Evolutionary conservation across 2,888 invertebrate genomes (phyloP).

Genomic region (Epinotia nisella): DNA sequence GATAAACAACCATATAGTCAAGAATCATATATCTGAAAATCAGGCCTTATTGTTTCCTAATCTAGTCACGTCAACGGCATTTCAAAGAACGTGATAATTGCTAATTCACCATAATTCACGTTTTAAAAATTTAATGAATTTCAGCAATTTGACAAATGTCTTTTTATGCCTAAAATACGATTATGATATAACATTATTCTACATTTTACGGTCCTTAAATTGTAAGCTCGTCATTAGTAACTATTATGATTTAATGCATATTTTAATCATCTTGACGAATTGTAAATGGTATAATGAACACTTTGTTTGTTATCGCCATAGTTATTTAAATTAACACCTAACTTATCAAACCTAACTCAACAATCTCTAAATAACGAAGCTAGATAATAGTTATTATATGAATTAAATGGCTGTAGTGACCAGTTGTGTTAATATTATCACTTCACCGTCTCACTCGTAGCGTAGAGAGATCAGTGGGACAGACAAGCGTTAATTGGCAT

Average conservation of each 20-base stretch:
- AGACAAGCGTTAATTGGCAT: conserved; percentile 56
- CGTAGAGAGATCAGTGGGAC: conserved; percentile 53
- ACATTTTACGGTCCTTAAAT: neutral
- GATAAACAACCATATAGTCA: too few relatives aligned
- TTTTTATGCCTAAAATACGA: neutral
- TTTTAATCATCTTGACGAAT: neutral
- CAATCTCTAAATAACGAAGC: neutral
- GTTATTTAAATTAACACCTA: neutral
- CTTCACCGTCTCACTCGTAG: conserved; percentile 25
- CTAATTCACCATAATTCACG: too few relatives aligned
- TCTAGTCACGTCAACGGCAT: too few relatives aligned
- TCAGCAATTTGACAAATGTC: neutral
- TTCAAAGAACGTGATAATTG: too few relatives aligned
- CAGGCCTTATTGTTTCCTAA: too few relatives aligned
- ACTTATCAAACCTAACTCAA: neutral
- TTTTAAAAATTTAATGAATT: neutral
- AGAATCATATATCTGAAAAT: too few relatives aligned
- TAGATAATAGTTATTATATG: conserved; percentile 1
- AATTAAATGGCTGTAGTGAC: neutral
- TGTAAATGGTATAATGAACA: neutral
- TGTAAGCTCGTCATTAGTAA: neutral
- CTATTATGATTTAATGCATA: neutral
- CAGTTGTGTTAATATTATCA: conserved; percentile 22
- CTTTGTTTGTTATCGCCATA: neutral
- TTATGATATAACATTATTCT: neutral